A percentile compares a stretch with the other conserved stretches of the same genome.
Conservation (phyloP, 2,888 invertebrate genomes). For the Diadromus collaris region DNA sequence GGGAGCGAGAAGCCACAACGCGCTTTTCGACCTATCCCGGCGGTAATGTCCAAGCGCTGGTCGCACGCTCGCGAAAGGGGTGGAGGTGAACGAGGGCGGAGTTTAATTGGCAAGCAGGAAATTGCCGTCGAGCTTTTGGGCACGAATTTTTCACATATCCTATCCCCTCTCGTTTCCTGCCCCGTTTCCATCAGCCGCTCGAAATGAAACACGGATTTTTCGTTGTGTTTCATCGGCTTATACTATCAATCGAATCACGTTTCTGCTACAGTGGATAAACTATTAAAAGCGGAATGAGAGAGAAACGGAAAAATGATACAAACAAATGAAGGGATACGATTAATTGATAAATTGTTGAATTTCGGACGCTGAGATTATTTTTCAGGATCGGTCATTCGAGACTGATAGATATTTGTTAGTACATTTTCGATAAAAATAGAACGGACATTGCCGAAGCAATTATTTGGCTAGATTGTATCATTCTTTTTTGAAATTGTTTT, state of each 20-base stretch:
- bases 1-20: slow-evolving; percentile 41
- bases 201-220: slow-evolving; percentile 61
- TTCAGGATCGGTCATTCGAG: slow-evolving; percentile 1
- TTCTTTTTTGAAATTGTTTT: background rate
- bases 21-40: slow-evolving; percentile 59
- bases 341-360: slow-evolving; percentile 15
- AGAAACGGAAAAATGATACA: slow-evolving; percentile 3
- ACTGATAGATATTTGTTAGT: slow-evolving; percentile 10
- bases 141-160: slow-evolving; percentile 51
- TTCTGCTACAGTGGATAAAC: slow-evolving; percentile 23
- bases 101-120: slow-evolving; percentile 74
- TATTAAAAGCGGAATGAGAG: slow-evolving; percentile 20
- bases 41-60: slow-evolving; percentile 49
- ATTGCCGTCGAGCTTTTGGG: slow-evolving; percentile 67
- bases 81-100: slow-evolving; percentile 62
- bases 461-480: background rate
- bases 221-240: slow-evolving; percentile 49
- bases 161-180: slow-evolving; percentile 22
- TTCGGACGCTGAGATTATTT: background rate
- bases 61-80: slow-evolving; percentile 63
- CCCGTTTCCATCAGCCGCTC: slow-evolving; percentile 43
- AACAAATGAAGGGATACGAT: slow-evolving; percentile 30
- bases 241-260: slow-evolving; percentile 49
- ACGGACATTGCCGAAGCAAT: slow-evolving; percentile 2
- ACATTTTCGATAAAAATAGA: background rate